Evolutionary conservation across 1,140 invertebrate genomes (phyloP), one percentile per base, ranked within the genome.

Genomic region (Drosophila triauraria): DNA sequence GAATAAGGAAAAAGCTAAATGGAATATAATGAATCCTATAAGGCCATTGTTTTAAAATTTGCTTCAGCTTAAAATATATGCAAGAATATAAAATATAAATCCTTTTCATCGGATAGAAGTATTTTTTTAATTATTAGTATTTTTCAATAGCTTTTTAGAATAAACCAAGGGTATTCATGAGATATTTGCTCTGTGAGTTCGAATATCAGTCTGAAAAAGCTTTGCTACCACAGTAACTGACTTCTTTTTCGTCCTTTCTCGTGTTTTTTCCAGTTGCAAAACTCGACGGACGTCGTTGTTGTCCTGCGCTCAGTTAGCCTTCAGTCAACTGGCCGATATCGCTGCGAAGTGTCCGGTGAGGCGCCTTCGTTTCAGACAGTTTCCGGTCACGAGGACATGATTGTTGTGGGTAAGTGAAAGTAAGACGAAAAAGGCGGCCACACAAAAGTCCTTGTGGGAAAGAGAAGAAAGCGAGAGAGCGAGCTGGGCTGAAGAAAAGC

Each of bases 311-410:
- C 95, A 59, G 95, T 97, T 61, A 95, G 95, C 79, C 93, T 96
- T 61, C 94, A 95, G 81, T 96, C 95, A 69, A 95, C 94, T 51
- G 96, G 96, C 59, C 93, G 95, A 59, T 97, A 97, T 93, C 94
- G 96, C 83, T 97, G 96, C 88, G 96, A 97, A 92, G 96, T 97
- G 71, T 96, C 96, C 17, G 96, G 95, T 20, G 96, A 97, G 92
- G 96, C 95, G 50, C 95, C 96, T 44, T 95, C 94, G 69, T 96
- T 96, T 92, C 95, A 96, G 93, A 97, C 96, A 50, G 96, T 96
- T 75, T 95, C 95, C 61, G 95, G 96, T 85, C 95, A 95, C 84
- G 95, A 95, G 78, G 94, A 96, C 90, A 96, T 96, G 95, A 93
- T 94, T 78, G 96, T 96, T 82, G 95, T 96, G 48, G 96, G 96